Base-by-base conservation (phyloP, 2,113 vertebrate genomes). In the Phyllopteryx taeniolatus region DNA sequence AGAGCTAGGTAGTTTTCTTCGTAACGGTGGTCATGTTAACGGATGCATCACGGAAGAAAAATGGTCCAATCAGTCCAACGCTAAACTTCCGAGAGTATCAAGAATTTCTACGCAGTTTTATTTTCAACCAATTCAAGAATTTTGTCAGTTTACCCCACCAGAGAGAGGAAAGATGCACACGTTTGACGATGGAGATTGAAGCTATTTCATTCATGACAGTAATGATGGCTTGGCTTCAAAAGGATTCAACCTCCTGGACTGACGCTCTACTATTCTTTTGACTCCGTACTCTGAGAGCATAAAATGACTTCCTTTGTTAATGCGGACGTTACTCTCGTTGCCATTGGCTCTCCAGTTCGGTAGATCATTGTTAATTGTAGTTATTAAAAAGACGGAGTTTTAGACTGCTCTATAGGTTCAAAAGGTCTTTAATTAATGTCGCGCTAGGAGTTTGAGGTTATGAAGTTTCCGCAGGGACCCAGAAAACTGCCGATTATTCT, bases 171-270 rank as follows among this genome's bases (percentile, higher is more conserved):
- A 27, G 27, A 27, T 27, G 27, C 27, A 27, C 27, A 27, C 27
- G 27, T 27, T 27, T 27, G 68, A 78, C 73, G 67, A 73, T 13
- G 35, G 68, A 72, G 75, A 87, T 84, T 72, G 80, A 39, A 71
- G 60, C 87, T 89, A 79, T 89, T 90, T 87, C 83, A 89, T 90
- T 89, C 86, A 87, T 90, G 78, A 77, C 68, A 70, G 82, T 88
- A 87, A 90, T 90, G 87, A 90, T 83, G 82, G 86, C 76, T 79
- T 67, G 69, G 75, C 86, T 88, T 91, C 88, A 86, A 82, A 83
- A 87, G 84, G 86, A 77, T 62, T 56, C 11, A 1, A 72, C 62
- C 83, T 78, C 80, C 74, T 67, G 68, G 74, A 81, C 72, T 71
- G 67, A 49, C 67, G 67, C 67, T 66, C 83, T 54, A 76, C 75